Base-by-base conservation (phyloP, 2,888 invertebrate genomes). In the Diarsia dahlii region DNA sequence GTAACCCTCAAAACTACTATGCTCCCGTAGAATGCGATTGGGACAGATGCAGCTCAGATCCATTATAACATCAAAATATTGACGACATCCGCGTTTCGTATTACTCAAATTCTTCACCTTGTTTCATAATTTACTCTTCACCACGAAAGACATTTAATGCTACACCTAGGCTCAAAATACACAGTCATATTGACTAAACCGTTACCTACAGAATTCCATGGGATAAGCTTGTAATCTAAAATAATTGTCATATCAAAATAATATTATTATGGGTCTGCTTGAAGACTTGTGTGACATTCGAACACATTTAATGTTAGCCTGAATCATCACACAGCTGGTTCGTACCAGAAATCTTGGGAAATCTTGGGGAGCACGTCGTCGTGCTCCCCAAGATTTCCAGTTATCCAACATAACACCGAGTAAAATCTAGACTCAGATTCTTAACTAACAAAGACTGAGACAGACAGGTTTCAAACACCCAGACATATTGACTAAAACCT, bases 401-500 rank as follows among this genome's bases (percentile, higher is more conserved):
- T 12, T 39, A 39, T 4, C 3, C 10, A 20, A 62, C 20, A 20
- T 5, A 34, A 8, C 15, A 13, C 10, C 0, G 6, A 58, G 13
- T 28, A 15, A 58, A 28, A 34, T 8, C 28, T 18, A 34, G 39
- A 39, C 12, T 20, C 39, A 39, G 12, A 34, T 60, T 60, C 34
- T n/a, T n/a, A n/a, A n/a, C n/a, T n/a, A n/a, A n/a, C 34, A 20
- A 62, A 60, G 20, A 1, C 10, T 58, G 9, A 28, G 18, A 18
- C 18, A 28, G 58, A 58, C 28, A 18, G 63, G 13, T 15, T n/a
- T 13, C 12, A n/a, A 63, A 63, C 6, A 45, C 45, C 6, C 62
- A 63, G 15, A 46, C 23, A 64, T 65, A 74, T 60, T 65, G 81
- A 76, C 76, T 66, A n/a, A 60, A 69, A 78, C 60, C 78, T 60